Evolutionary conservation across 2,113 vertebrate species (phyloP), one percentile per base, ranked within the genome.

Genomic region (Platichthys stellatus): DNA sequence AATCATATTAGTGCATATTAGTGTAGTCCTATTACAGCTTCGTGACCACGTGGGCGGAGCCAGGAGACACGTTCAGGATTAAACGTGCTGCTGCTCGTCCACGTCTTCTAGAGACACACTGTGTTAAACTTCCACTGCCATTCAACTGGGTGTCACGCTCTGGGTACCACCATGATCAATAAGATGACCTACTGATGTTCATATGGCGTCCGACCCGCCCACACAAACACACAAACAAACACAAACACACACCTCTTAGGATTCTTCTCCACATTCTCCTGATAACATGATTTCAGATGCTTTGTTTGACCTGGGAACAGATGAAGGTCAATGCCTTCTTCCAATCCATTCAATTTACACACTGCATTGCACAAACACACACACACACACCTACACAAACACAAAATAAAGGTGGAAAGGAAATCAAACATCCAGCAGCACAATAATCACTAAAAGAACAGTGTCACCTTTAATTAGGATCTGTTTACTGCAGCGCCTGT

Each of bases 301-400:
- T 60, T 6, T 28, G 59, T 72, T 78, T 23, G 43, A 85, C 73
- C 68, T 26, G 69, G 49, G 45, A 66, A 58, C 64, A 81, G 76
- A 81, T 83, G 86, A 89, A 89, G 87, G 87, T 89, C 75, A 87
- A 66, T 17, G 0, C 8, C 59, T 64, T 72, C 73, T 59, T 84
- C 54, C 35, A 63, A 84, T 75, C 74, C 68, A 67, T 82, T 87
- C 65, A 80, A 83, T 87, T 87, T 83, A 68, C 63, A 75, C 79
- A 76, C 60, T 78, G 63, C 53, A 62, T 86, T 63, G 40, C 47
- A 47, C 58, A 72, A 2, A 23, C 78, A 11, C 45, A 3, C 21
- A 23, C 21, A 23, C 28, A 31, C 31, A 31, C 31, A 31, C 31
- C 6, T 7, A 31, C 31, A 31, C 31, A 31, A 1, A 31, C 21